A percentile compares a stretch with the other conserved stretches of the same genome.
Evolutionary conservation across 2,888 invertebrate genomes (phyloP).

Genomic region (Amphipoea lucens): DNA sequence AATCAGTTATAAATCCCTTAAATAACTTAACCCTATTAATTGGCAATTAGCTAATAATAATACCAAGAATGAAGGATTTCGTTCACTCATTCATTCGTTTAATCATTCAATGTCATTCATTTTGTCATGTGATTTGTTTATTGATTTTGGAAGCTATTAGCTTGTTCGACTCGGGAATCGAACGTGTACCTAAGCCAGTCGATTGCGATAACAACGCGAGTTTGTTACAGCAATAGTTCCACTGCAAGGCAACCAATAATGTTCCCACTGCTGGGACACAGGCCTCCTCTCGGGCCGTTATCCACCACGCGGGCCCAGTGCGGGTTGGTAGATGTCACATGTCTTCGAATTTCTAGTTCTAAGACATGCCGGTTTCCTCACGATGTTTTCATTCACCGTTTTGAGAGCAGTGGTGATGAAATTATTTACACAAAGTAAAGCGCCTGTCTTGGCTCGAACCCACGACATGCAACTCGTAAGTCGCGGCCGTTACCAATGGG

Average conservation of each 20-base stretch:
- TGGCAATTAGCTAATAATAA: conserved; percentile 35
- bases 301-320: too few relatives aligned
- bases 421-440: too few relatives aligned
- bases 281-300: too few relatives aligned
- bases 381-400: too few relatives aligned
- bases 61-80: conserved; percentile 20
- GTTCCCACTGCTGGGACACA: too few relatives aligned
- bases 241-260: neutral
- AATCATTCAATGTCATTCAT: conserved; percentile 16
- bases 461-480: too few relatives aligned
- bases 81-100: conserved; percentile 35
- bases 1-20: conserved; percentile 11
- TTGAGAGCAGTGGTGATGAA: too few relatives aligned
- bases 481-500: too few relatives aligned
- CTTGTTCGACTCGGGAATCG: conserved; percentile 11
- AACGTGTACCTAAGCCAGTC: conserved; percentile 10
- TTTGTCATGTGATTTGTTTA: conserved; percentile 42
- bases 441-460: too few relatives aligned
- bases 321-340: too few relatives aligned
- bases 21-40: conserved; percentile 4
- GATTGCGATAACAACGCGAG: neutral
- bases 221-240: neutral
- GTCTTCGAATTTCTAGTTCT: too few relatives aligned
- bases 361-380: too few relatives aligned
- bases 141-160: neutral